phyloP scores from a whole-genome alignment of 1,140 invertebrate species.

The Solenopsis fugax region DNA sequence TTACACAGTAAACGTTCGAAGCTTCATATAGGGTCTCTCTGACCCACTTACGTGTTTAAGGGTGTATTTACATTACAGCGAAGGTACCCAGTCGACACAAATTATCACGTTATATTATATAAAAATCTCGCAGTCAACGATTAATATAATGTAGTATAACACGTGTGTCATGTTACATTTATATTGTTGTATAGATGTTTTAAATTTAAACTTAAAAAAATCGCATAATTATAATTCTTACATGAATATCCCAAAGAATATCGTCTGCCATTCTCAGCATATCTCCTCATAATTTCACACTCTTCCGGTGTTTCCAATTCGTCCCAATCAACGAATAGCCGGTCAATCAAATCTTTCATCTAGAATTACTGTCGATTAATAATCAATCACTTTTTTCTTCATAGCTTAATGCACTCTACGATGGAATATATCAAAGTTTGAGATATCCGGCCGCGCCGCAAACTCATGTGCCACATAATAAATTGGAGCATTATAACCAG shows the following conservation, averaged over 20 bases:
- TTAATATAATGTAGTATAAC: too few relatives aligned
- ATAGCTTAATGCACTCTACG: background rate
- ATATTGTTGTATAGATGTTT: too few relatives aligned
- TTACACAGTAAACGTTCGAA: too few relatives aligned
- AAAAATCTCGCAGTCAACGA: too few relatives aligned
- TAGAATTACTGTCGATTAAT: slow-evolving; percentile 31
- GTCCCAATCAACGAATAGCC: slow-evolving; percentile 26
- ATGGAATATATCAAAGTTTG: background rate
- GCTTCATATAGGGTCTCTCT: too few relatives aligned
- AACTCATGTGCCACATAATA: background rate
- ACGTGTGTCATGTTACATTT: too few relatives aligned
- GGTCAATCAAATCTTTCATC: slow-evolving; percentile 44
- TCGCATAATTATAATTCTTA: background rate
- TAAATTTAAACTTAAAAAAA: background rate
- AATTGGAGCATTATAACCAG: background rate
- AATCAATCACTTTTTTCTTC: background rate
- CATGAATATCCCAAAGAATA: slow-evolving; percentile 37
- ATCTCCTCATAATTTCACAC: slow-evolving; percentile 35
- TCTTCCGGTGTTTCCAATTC: slow-evolving; percentile 41
- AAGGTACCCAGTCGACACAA: too few relatives aligned
- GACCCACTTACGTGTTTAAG: too few relatives aligned
- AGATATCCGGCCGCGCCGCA: background rate
- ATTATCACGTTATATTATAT: too few relatives aligned
- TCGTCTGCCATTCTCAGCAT: slow-evolving; percentile 15
- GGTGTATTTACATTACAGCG: too few relatives aligned